phyloP scores from a whole-genome alignment of 2,797 vertebrate species.

The Melanotaenia maccullochi region DNA sequence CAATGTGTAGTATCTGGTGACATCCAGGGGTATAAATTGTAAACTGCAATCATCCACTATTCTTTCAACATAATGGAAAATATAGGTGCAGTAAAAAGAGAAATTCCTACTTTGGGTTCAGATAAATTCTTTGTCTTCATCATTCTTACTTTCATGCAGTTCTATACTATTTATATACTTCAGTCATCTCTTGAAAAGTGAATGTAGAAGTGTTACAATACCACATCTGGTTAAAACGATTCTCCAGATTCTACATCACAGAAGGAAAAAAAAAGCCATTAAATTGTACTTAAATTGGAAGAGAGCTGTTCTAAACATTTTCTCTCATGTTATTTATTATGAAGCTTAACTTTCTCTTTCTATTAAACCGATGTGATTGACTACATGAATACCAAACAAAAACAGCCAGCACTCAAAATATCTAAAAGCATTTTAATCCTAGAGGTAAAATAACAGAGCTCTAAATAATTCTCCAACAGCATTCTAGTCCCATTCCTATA shows the following conservation, averaged over 20 bases:
- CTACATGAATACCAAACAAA: too few relatives aligned
- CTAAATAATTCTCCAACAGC: neutral
- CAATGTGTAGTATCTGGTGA: neutral
- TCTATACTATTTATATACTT: too few relatives aligned
- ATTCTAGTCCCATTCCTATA: neutral
- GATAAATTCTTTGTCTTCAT: neutral
- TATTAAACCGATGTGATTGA: too few relatives aligned
- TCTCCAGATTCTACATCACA: neutral
- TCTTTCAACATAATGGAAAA: neutral
- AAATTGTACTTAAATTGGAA: neutral
- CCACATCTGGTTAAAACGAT: neutral
- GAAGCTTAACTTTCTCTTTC: neutral
- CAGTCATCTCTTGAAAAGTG: too few relatives aligned
- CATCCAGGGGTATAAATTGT: neutral
- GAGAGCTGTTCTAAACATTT: neutral
- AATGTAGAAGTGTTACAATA: neutral
- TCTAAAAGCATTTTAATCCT: too few relatives aligned
- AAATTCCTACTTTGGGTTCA: too few relatives aligned
- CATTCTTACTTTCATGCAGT: too few relatives aligned
- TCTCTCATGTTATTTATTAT: neutral
- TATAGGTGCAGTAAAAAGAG: neutral
- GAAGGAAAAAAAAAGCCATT: neutral
- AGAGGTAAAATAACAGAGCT: neutral
- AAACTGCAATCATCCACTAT: neutral
- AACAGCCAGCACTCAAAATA: too few relatives aligned